Evolutionary conservation across 30 jellyfish, hydroid and myxozoan genomes (phyloP), one percentile per base, ranked within the genome.

Genomic region (Cassiopea andromeda): DNA sequence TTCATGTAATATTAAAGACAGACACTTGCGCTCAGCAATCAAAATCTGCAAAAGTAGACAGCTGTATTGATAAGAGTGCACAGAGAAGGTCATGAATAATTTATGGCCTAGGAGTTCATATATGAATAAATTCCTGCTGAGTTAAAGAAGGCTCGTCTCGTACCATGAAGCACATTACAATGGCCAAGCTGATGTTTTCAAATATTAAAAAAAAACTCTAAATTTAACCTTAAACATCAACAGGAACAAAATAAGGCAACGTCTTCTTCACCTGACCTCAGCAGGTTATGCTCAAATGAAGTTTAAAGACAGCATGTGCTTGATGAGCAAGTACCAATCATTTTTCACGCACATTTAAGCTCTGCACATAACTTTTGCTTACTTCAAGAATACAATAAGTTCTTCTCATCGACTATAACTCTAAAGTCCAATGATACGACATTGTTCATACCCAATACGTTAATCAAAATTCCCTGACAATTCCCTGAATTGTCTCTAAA

Each of bases 1-100:
- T 64, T 45, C 90, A 81, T 81, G 49, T 64, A 81, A 81, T 60
- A 81, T 81, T 81, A 27, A 81, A 81, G 82, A 19, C 44, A 47
- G 80, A 60, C 71, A 18, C 18, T 15, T 66, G 27, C 78, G 58
- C 43, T 47, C 73, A 48, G 69, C 89, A 47, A 81, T 81, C 48
- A 69, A 81, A 81, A 46, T 45, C 78, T 45, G 71, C 71, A 71
- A 80, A 48, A 17, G 16, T 45, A 27, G 73, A 49, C 86, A 77
- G 86, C 86, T 77, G 86, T 49, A 49, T 77, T 49, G 71, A 77
- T 77, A 77, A 77, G 86, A 18, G 48, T 14, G 54, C 4, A 10
- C 64, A 54, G 19, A 13, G 60, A 19, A 18, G 14, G n/a, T 6
- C 81, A 48, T 68, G 7, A 48, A 64, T 46, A 58, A 69, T 64